These are phyloP conservation scores for Heloderma charlesbogerti DNA, from an alignment of 2,113 vertebrate species.

Conservation along the genomic window DNA sequence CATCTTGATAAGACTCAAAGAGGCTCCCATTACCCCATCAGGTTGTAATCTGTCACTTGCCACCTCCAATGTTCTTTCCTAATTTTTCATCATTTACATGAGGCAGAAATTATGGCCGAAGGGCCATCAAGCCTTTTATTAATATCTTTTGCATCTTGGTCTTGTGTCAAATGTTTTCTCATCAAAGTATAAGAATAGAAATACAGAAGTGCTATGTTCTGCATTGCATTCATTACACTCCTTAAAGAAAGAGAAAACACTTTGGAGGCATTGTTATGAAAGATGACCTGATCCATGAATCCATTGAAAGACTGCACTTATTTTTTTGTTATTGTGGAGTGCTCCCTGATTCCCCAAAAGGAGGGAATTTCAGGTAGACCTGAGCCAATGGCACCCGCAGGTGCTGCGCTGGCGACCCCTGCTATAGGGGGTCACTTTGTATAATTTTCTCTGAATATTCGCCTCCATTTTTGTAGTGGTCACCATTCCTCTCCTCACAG, in stretches of 20 bases:
- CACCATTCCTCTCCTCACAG: too few relatives aligned
- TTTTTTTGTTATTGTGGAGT: background rate
- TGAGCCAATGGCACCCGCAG: too few relatives aligned
- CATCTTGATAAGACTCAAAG: slow-evolving; percentile 76
- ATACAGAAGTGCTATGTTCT: slow-evolving; percentile 20
- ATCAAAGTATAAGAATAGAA: slow-evolving; percentile 46
- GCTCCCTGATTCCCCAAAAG: background rate
- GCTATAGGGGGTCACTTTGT: too few relatives aligned
- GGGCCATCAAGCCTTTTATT: slow-evolving; percentile 49
- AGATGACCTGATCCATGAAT: background rate
- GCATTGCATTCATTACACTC: slow-evolving; percentile 27
- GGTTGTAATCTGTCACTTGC: slow-evolving; percentile 77
- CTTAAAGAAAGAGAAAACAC: background rate
- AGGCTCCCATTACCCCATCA: slow-evolving; percentile 68
- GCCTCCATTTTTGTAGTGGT: too few relatives aligned
- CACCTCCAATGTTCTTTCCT: slow-evolving; percentile 39
- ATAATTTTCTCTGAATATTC: too few relatives aligned
- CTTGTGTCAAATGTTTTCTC: slow-evolving; percentile 31
- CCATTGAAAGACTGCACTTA: background rate
- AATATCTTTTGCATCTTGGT: slow-evolving; percentile 49
- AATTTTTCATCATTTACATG: slow-evolving; percentile 67
- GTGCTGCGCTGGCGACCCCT: too few relatives aligned
- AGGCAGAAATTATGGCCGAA: slow-evolving; percentile 58
- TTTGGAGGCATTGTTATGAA: too few relatives aligned
- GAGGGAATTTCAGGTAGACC: background rate